Base-by-base conservation (phyloP, 1,140 invertebrate genomes). In the Ips typographus region DNA sequence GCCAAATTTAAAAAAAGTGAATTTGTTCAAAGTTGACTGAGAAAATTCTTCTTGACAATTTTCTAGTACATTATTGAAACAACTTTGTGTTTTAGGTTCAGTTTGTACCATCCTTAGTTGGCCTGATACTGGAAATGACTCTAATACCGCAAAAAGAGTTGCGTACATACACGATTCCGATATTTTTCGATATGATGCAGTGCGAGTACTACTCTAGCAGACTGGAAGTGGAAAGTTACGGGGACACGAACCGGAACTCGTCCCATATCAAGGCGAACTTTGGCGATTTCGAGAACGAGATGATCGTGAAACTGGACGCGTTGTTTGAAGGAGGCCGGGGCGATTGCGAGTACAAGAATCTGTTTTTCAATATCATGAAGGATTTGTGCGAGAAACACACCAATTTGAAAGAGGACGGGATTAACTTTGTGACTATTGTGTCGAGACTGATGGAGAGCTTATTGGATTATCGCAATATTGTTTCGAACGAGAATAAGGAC, bases 161-260 rank as follows among this genome's bases (percentile, higher is more conserved):
- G 7, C 83, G 95, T 1, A 90, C 90, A 79, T 90, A 90, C 0
- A 96, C 94, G 0, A 96, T 98, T 76, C 95, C 95, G 2, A 94
- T 98, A 65, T 98, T 98, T 82, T 98, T 96, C 82, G 96, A 98
- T 78, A 98, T 98, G 96, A 97, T 98, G 94, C 91, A 95, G 78
- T 95, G 93, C 73, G 96, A 98, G 78, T 97, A 91, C 79, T 91
- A 91, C 66, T 89, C 85, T 44, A 85, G 86, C 0, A 82, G 83
- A 36, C 77, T 81, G n/a, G 80, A 83, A 52, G 59, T 77, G 6
- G 85, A 88, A 74, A 84, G 85, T 66, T 88, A 85, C 76, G 85
- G 83, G 6, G 86, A 88, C 74, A 87, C 85, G 3, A 88, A 88
- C 75, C 80, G 85, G 47, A 87, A 89, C 72, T 84, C 86, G 39